A percentile compares a stretch with the other conserved stretches of the same genome.
Evolutionary conservation across 2,113 vertebrate genomes (phyloP).

Genomic region (Passer montanus): DNA sequence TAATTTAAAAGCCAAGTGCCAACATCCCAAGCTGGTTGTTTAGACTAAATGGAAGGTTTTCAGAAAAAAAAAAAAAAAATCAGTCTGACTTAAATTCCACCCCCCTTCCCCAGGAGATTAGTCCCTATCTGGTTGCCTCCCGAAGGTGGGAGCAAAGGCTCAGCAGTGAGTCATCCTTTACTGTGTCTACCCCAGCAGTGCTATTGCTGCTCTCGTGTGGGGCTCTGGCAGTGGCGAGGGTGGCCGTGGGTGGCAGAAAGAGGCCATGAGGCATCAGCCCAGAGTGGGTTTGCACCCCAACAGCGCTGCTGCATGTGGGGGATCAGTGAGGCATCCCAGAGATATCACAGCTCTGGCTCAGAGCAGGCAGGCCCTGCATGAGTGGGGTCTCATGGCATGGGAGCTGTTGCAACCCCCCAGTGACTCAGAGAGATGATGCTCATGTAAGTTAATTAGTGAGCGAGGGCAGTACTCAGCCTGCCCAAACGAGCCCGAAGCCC

Average conservation of each 20-base stretch:
- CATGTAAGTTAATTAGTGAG: not conserved
- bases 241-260: not conserved
- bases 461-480: not conserved
- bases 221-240: not conserved
- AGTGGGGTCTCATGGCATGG: not conserved
- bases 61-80: not conserved
- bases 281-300: not conserved
- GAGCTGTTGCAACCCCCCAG: not conserved
- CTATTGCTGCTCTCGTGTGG: conserved; percentile 39
- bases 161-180: conserved; percentile 27
- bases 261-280: not conserved
- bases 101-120: conserved; percentile 34
- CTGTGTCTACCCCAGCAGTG: not conserved
- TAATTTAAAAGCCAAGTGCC: not conserved
- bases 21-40: not conserved
- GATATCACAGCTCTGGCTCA: not conserved
- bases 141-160: conserved; percentile 58
- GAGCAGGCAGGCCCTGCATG: not conserved
- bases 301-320: not conserved
- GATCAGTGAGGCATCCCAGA: not conserved
- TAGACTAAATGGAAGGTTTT: conserved; percentile 40
- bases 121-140: conserved; percentile 37
- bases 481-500: not conserved
- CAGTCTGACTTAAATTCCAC: conserved; percentile 36
- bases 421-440: not conserved